Evolutionary conservation across 1,140 invertebrate genomes (phyloP).

Genomic region (Reticulitermes speratus): DNA sequence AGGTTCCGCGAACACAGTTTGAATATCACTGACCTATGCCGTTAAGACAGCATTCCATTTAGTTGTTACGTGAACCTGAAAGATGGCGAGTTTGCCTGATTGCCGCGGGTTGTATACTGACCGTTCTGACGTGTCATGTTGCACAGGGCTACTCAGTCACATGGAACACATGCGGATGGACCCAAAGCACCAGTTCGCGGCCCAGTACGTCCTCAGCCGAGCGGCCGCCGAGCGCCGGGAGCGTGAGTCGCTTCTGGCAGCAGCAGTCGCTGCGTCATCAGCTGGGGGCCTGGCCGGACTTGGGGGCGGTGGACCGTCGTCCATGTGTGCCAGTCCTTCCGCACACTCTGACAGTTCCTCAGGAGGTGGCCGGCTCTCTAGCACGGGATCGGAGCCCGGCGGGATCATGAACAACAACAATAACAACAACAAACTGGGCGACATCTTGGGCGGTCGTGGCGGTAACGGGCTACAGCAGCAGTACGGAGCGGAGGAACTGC

Average conservation of each 20-base stretch:
- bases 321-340: slow-evolving; percentile 68
- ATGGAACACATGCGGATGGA: slow-evolving; percentile 98
- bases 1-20: no score
- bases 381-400: slow-evolving; percentile 71
- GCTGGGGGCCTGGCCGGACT: slow-evolving; percentile 37
- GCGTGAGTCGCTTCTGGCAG: slow-evolving; percentile 71
- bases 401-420: slow-evolving; percentile 66
- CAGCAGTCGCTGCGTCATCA: slow-evolving; percentile 59
- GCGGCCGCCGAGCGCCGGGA: slow-evolving; percentile 87
- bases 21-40: no score
- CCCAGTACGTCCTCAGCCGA: slow-evolving; percentile 86
- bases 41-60: no score
- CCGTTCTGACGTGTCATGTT: background rate
- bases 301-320: slow-evolving; percentile 37
- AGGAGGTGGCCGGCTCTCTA: slow-evolving; percentile 72
- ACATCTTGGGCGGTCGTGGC: slow-evolving; percentile 59
- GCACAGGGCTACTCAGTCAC: slow-evolving; percentile 80
- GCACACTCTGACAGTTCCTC: slow-evolving; percentile 71
- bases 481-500: slow-evolving; percentile 68
- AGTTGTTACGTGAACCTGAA: no score
- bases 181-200: slow-evolving; percentile 93
- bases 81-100: no score
- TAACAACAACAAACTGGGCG: slow-evolving; percentile 69
- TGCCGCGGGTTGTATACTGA: no score
- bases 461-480: slow-evolving; percentile 55